Percentiles rank a stretch among this genome's conserved stretches.
These are phyloP conservation scores for Megastigmus dorsalis DNA, from an alignment of 2,888 invertebrate genomes.

Conservation along the genomic window DNA sequence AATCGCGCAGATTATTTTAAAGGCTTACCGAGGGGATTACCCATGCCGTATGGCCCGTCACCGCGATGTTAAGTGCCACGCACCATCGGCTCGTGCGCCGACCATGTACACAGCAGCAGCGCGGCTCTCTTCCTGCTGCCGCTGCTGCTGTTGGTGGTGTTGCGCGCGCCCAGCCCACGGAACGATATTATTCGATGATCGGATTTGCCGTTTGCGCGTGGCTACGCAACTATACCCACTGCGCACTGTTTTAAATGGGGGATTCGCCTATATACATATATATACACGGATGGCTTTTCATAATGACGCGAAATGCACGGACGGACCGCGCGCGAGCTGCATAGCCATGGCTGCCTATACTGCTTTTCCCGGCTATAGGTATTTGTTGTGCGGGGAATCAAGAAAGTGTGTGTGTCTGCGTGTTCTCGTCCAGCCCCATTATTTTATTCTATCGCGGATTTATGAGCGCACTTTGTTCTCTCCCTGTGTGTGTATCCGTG, in stretches of 20 bases:
- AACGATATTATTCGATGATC: constrained; percentile 53
- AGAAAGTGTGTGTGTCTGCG: too few species aligned
- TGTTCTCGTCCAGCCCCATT: too few species aligned
- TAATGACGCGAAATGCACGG: constrained; percentile 22
- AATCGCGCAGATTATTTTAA: constrained; percentile 70
- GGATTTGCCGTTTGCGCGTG: constrained; percentile 31
- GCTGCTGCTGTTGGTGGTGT: too few species aligned
- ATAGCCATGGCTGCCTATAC: not conserved
- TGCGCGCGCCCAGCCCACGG: constrained; percentile 1
- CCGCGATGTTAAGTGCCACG: constrained; percentile 64
- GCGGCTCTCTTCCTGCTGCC: too few species aligned
- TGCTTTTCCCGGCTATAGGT: too few species aligned
- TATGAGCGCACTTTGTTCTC: too few species aligned
- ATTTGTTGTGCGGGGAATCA: too few species aligned
- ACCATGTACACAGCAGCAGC: not conserved
- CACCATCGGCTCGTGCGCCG: constrained; percentile 46
- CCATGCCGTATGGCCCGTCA: constrained; percentile 59
- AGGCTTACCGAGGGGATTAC: constrained; percentile 70
- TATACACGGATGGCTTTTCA: constrained; percentile 6
- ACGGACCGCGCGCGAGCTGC: too few species aligned
- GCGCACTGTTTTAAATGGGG: constrained; percentile 11
- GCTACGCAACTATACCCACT: not conserved
- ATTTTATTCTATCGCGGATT: too few species aligned
- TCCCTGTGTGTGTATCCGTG: too few species aligned
- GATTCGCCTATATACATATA: not conserved